Conservation (phyloP, 2,888 invertebrate genomes). For the Drosophila atroscutellata region DNA sequence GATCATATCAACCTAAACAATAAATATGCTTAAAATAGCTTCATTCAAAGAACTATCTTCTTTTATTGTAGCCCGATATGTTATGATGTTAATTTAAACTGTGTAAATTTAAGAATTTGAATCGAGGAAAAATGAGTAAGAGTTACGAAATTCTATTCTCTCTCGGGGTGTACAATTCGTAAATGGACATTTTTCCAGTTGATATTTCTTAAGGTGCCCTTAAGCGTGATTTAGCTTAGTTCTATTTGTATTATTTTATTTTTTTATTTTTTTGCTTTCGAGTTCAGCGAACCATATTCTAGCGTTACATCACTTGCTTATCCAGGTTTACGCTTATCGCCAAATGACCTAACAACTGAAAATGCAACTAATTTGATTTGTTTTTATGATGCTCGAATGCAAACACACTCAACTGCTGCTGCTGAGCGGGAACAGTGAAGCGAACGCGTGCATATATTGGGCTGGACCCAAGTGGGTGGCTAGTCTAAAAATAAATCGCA, state of each 20-base stretch:
- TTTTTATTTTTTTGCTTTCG: neutral
- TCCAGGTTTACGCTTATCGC: slow-evolving; percentile 30
- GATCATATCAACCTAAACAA: neutral
- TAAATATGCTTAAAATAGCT: neutral
- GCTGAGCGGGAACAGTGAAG: neutral
- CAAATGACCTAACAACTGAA: slow-evolving; percentile 24
- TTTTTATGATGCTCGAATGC: slow-evolving; percentile 8
- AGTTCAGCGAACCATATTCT: slow-evolving; percentile 35
- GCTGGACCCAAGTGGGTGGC: slow-evolving; percentile 19
- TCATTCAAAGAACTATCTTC: neutral
- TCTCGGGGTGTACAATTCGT: no score
- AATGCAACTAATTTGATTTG: slow-evolving; percentile 3
- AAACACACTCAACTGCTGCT: slow-evolving; percentile 1
- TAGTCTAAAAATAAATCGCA: slow-evolving; percentile 38
- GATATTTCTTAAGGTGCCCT: slow-evolving; percentile 16
- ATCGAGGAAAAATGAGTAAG: neutral
- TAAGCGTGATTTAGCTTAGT: neutral
- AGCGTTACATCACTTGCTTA: slow-evolving; percentile 4
- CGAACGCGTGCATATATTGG: slow-evolving; percentile 22
- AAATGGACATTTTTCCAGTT: neutral
- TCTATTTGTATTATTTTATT: neutral
- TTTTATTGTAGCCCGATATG: no score
- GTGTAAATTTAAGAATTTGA: neutral
- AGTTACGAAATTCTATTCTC: neutral
- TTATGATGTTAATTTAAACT: no score